Percentiles rank a stretch among this genome's conserved stretches.
These are phyloP conservation scores for Xanthostigma xanthostigma DNA, from an alignment of 2,888 invertebrate genomes.

Conservation along the genomic window DNA sequence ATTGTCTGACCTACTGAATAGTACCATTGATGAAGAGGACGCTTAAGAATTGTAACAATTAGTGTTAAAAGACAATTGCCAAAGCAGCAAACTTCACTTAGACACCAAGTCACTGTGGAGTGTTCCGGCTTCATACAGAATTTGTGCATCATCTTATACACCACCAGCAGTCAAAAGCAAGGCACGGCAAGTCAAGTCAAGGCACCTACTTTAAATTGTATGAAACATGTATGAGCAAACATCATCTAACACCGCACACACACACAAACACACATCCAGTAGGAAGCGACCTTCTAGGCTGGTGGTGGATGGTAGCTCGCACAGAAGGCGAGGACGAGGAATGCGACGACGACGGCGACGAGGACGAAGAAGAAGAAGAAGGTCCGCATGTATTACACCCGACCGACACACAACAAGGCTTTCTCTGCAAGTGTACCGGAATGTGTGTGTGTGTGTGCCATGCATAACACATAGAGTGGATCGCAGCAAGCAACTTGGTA, in stretches of 20 bases:
- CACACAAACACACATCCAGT: too few relatives aligned
- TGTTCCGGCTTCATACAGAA: too few relatives aligned
- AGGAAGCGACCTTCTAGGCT: conserved; percentile 2
- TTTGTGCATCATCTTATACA: background rate
- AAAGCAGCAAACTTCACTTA: too few relatives aligned
- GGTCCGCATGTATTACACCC: conserved; percentile 13
- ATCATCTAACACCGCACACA: conserved; percentile 21
- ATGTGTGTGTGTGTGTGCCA: too few relatives aligned
- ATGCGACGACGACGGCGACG: conserved; percentile 13
- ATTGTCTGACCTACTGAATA: too few relatives aligned
- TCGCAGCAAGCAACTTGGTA: background rate
- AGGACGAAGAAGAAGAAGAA: conserved; percentile 22
- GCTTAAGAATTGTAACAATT: too few relatives aligned
- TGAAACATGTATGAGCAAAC: conserved; percentile 42
- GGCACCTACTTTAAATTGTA: conserved; percentile 36
- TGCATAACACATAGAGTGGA: too few relatives aligned
- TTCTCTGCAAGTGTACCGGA: too few relatives aligned
- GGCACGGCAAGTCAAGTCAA: background rate
- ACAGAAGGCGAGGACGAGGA: conserved; percentile 15
- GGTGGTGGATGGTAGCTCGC: conserved; percentile 15
- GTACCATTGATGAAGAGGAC: too few relatives aligned
- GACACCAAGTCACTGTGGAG: too few relatives aligned
- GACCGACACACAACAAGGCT: too few relatives aligned
- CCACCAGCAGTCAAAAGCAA: background rate
- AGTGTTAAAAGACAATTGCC: too few relatives aligned